These are phyloP conservation scores for Hirudinaria manillensis DNA, from an alignment of 2,888 invertebrate genomes.

Conservation along the genomic window DNA sequence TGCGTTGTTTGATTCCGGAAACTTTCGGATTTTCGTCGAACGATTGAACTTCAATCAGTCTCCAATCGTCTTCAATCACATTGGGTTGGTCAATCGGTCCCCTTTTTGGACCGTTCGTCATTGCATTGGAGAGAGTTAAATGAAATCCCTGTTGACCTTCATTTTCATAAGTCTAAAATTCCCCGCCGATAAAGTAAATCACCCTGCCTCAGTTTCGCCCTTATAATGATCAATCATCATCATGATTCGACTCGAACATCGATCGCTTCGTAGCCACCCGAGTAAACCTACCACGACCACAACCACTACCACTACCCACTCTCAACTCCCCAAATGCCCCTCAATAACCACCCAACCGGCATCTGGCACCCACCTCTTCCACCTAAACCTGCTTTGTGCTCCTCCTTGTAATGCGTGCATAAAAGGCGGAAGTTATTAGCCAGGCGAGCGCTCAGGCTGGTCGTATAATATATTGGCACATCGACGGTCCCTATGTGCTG, in stretches of 20 bases:
- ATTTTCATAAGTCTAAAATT: neutral
- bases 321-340: neutral
- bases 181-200: neutral
- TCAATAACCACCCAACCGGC: neutral
- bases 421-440: constrained; percentile 19
- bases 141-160: too few species aligned
- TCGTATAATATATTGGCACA: constrained; percentile 13
- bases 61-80: too few species aligned
- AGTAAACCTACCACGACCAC: neutral
- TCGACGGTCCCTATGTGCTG: neutral
- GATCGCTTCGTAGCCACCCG: too few species aligned
- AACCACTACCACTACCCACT: neutral
- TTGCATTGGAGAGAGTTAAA: too few species aligned
- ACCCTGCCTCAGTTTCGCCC: neutral
- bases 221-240: neutral
- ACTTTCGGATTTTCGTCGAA: too few species aligned
- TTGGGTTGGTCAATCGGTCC: too few species aligned
- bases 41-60: too few species aligned
- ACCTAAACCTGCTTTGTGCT: neutral
- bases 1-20: too few species aligned
- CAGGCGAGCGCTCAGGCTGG: neutral
- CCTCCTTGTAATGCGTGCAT: constrained; percentile 11
- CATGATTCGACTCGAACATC: too few species aligned
- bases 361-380: neutral
- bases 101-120: too few species aligned